These are phyloP conservation scores for Quadroppia sp. DNA, from an alignment of 2,888 invertebrate species.

Conservation along the genomic window DNA sequence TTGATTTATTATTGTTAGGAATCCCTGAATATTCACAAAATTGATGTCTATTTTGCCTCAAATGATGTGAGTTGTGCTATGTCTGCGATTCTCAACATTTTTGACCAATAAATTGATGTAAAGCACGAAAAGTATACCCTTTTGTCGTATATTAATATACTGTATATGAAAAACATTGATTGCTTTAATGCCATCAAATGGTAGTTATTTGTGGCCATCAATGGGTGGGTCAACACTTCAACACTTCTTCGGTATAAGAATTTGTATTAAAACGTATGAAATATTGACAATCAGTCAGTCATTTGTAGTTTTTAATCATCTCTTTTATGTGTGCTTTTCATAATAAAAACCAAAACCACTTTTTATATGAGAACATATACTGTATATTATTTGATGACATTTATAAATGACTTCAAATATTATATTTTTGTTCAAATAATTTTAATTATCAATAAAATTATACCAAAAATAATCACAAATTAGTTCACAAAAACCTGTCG, in stretches of 20 bases:
- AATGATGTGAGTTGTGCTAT: slow-evolving; percentile 2
- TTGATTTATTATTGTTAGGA: background rate
- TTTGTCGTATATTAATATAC: too few relatives aligned
- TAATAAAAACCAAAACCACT: too few relatives aligned
- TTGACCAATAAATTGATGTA: slow-evolving; percentile 21
- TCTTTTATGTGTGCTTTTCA: background rate
- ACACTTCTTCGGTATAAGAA: background rate
- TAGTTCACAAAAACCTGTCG: too few relatives aligned
- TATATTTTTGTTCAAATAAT: too few relatives aligned
- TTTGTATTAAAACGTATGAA: background rate
- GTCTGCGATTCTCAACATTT: background rate
- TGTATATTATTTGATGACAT: too few relatives aligned
- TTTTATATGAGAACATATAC: too few relatives aligned
- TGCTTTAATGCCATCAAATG: slow-evolving; percentile 18
- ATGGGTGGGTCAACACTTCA: slow-evolving; percentile 8
- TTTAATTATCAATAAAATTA: too few relatives aligned
- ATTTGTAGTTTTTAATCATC: slow-evolving; percentile 6
- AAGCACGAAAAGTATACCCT: slow-evolving; percentile 16
- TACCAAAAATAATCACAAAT: too few relatives aligned
- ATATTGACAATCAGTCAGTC: slow-evolving; percentile 8
- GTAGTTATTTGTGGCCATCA: slow-evolving; percentile 1
- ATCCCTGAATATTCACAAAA: background rate
- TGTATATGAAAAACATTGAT: background rate
- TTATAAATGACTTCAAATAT: background rate
- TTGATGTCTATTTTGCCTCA: slow-evolving; percentile 12